Percentiles rank a stretch among this genome's conserved stretches.
These are phyloP conservation scores for Physocephala rufipes DNA, from an alignment of 2,888 invertebrate genomes.

Conservation along the genomic window DNA sequence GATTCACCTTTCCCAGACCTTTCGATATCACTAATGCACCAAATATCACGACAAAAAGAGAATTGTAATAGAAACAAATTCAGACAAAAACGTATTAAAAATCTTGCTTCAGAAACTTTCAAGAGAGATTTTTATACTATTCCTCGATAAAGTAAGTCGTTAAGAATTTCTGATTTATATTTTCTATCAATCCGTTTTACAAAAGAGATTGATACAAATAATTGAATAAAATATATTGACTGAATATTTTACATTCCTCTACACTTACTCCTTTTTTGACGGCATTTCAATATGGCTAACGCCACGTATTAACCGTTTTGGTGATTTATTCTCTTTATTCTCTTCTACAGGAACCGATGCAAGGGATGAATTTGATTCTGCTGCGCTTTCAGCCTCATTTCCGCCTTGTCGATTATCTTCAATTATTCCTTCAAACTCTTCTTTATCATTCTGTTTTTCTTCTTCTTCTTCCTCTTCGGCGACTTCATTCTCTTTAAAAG, in stretches of 20 bases:
- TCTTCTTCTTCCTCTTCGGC: slow-evolving; percentile 58
- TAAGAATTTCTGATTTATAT: too few species aligned
- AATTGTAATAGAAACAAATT: not conserved
- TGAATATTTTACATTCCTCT: too few species aligned
- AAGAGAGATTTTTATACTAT: too few species aligned
- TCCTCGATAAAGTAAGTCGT: too few species aligned
- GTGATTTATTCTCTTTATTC: slow-evolving; percentile 61
- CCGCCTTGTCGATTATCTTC: slow-evolving; percentile 33
- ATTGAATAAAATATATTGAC: too few species aligned
- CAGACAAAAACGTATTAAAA: not conserved
- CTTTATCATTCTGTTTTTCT: slow-evolving; percentile 36
- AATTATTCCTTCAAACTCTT: not conserved
- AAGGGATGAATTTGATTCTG: not conserved
- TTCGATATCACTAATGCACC: slow-evolving; percentile 26
- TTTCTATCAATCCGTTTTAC: too few species aligned
- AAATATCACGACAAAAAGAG: not conserved
- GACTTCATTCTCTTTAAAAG: slow-evolving; percentile 54
- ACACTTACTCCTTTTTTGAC: slow-evolving; percentile 62
- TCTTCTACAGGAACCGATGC: slow-evolving; percentile 38
- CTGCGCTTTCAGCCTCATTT: slow-evolving; percentile 28
- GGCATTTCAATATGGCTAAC: slow-evolving; percentile 60
- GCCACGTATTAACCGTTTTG: slow-evolving; percentile 57
- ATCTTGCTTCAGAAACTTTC: too few species aligned
- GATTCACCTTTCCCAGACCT: slow-evolving; percentile 44
- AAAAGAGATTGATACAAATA: too few species aligned